Conservation (phyloP, 2,113 vertebrate species). For the Oreochromis tanganicae region DNA sequence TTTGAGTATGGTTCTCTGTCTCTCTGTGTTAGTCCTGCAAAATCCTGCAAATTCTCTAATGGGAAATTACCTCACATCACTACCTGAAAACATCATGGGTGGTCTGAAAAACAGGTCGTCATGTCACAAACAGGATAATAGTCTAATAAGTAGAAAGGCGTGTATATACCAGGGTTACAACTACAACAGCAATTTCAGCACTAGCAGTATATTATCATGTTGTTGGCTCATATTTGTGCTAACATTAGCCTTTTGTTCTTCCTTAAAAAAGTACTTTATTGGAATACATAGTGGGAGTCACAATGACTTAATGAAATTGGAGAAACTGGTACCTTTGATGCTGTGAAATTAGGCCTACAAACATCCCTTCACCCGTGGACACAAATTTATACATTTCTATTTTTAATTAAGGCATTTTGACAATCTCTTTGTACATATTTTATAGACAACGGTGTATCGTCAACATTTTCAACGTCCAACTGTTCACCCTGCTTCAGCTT, state of each 20-base stretch:
- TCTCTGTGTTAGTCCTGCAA: background rate
- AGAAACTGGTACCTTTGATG: background rate
- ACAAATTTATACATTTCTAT: background rate
- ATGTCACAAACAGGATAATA: background rate
- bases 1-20: background rate
- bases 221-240: background rate
- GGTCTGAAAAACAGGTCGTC: background rate
- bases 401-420: background rate
- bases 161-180: background rate
- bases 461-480: background rate
- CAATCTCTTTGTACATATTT: background rate
- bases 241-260: background rate
- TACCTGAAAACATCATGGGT: background rate
- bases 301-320: background rate
- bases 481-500: background rate
- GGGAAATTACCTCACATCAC: slow-evolving; percentile 2
- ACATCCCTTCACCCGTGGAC: background rate
- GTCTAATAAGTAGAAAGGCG: background rate
- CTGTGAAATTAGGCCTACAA: background rate
- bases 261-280: background rate
- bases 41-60: slow-evolving; percentile 12
- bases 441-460: background rate
- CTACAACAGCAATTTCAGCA: background rate
- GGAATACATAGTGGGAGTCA: background rate
- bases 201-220: background rate